Base-by-base conservation (phyloP, 2,797 vertebrate species). In the Chromis chromis region DNA sequence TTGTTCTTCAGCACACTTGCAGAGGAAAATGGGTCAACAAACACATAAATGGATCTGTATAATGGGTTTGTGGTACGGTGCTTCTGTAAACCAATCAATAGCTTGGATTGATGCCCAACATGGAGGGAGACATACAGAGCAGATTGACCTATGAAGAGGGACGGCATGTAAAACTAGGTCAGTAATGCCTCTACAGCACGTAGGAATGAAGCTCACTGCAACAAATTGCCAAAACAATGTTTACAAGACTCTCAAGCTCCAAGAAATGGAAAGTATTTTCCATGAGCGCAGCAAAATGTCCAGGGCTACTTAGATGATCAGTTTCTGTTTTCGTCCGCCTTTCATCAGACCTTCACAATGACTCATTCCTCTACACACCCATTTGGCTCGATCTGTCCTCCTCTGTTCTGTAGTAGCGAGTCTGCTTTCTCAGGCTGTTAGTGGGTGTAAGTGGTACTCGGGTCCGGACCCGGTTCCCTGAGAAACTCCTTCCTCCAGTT, bases 11-110 rank as follows among this genome's bases (percentile, higher is more conserved):
- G 58, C 48, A 21, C 67, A 54, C 50, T 54, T 28, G 1, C 33
- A 31, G 46, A 28, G 50, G 48, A 81, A 93, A 86, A 60, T 81
- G 52, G 91, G 91, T 89, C 93, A 91, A 52, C 73, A 81, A 85
- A 84, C 82, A 75, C 81, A 70, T 58, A 65, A 74, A 86, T 89
- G 74, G 86, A 86, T 88, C 62, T 48, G 50, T 64, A 21, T 90
- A 88, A 88, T 90, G 83, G 78, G 65, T 76, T 83, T 80, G 67
- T 66, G 66, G 80, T 85, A 69, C 50, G 0, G 40, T 61, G 73
- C 83, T 78, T 83, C 76, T 72, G 68, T 76, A 58, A 81, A 83
- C 66, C 73, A 79, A 88, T 94, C 92, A 87, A 92, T 94, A 84
- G 81, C 59, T 75, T 77, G 44, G 69, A 81, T 76, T 74, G 50